Percentiles rank a stretch among this genome's conserved stretches.
Conservation (phyloP, 2,797 vertebrate species). For the Leptodactylus fallax region DNA sequence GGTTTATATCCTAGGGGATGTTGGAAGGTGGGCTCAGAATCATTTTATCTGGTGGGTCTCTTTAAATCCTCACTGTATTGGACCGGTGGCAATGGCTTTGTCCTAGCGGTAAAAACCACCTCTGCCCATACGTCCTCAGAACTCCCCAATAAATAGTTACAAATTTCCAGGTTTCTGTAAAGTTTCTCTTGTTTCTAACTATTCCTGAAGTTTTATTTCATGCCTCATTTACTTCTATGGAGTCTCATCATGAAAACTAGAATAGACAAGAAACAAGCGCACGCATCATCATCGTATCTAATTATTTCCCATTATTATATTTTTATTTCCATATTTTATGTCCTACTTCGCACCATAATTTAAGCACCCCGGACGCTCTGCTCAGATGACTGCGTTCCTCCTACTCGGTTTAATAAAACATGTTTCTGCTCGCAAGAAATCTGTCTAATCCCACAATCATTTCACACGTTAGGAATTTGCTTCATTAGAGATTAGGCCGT, state of each 20-base stretch:
- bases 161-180: not conserved
- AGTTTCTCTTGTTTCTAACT: not conserved
- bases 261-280: not conserved
- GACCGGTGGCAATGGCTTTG: too few relatives aligned
- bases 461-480: not conserved
- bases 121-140: too few relatives aligned
- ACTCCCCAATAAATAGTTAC: too few relatives aligned
- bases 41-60: too few relatives aligned
- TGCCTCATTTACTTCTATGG: not conserved
- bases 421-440: slow-evolving; percentile 43
- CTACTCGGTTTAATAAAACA: slow-evolving; percentile 48
- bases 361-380: not conserved
- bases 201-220: not conserved
- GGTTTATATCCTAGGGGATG: too few relatives aligned
- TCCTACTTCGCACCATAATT: not conserved
- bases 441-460: slow-evolving; percentile 39
- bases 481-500: slow-evolving; percentile 7
- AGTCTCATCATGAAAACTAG: not conserved
- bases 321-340: not conserved
- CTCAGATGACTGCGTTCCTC: slow-evolving; percentile 8
- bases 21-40: too few relatives aligned
- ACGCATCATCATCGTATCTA: not conserved
- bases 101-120: too few relatives aligned
- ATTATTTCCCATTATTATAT: not conserved
- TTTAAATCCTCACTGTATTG: too few relatives aligned